These are phyloP conservation scores for Bombus pascuorum DNA, from an alignment of 1,140 invertebrate species.

Conservation along the genomic window DNA sequence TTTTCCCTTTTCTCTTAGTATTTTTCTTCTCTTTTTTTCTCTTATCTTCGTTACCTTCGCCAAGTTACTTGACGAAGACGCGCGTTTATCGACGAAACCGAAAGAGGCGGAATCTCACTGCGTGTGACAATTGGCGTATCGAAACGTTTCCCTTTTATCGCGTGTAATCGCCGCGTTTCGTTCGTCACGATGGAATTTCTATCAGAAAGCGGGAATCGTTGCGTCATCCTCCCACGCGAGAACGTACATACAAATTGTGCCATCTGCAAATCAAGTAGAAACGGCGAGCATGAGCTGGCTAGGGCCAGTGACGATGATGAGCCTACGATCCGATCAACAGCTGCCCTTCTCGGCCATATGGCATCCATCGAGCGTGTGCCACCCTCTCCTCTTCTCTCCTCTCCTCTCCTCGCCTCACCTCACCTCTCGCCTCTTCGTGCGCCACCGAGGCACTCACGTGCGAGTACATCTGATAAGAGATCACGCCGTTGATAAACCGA, in stretches of 20 bases:
- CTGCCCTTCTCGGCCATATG: conserved; percentile 73
- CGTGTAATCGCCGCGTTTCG: not conserved
- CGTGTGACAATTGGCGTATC: no score
- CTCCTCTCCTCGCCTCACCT: not conserved
- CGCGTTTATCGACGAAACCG: no score
- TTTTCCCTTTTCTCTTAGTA: no score
- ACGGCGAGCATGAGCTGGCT: conserved; percentile 66
- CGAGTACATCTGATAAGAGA: conserved; percentile 72
- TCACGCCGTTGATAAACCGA: conserved; percentile 66
- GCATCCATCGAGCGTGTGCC: conserved; percentile 58
- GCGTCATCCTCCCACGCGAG: conserved; percentile 41
- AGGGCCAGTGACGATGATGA: conserved; percentile 59
- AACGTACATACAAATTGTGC: conserved; percentile 44
- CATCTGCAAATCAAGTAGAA: conserved; percentile 71
- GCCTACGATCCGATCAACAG: conserved; percentile 72
- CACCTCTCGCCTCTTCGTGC: not conserved
- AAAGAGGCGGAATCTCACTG: rapidly evolving
- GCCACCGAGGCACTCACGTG: conserved; percentile 35
- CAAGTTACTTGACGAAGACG: rapidly evolving
- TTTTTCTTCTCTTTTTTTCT: no score
- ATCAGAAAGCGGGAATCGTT: conserved; percentile 16
- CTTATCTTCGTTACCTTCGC: no score
- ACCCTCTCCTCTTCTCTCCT: conserved; percentile 15
- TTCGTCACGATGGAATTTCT: conserved; percentile 40
- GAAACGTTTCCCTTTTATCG: not conserved